Evolutionary conservation across 2,113 vertebrate species (phyloP), one percentile per base, ranked within the genome.

Genomic region (Ornithorhynchus anatinus): DNA sequence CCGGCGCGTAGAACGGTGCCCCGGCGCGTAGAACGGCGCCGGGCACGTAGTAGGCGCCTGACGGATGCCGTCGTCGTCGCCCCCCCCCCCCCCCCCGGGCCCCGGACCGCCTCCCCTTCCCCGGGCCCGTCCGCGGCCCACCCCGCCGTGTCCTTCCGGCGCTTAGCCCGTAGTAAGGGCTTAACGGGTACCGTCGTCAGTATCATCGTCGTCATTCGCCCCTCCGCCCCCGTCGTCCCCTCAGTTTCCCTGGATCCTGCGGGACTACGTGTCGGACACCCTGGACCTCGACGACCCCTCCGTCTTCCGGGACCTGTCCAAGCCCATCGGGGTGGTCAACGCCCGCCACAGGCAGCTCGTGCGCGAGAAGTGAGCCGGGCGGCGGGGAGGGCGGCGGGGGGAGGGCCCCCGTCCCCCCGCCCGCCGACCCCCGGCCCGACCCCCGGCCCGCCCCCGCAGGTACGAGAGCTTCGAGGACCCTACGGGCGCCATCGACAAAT

Each of bases 401-500:
- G 17, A 2, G 27, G n/a, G n/a, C n/a, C n/a, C n/a, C n/a, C n/a
- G n/a, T n/a, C n/a, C n/a, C 23, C 25, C 63, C 23, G 31, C 52
- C 39, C 14, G 31, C 79, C n/a, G 5, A 0, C 3, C 5, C 3
- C 8, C 10, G 1, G 4, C 20, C 32, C 4, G 7, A 5, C 53
- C 25, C 31, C 20, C 27, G 20, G 23, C 5, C 2, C 14, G 20
- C 16, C 8, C 23, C 47, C 32, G 6, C 63, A 99, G 98, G 82
- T 99, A 96, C 0, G 98, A 99, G 91, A 99, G 97, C 88, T 99
- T 99, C 3, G 97, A 99, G 84, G 98, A 99, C 83, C 90, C 98
- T 4, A 94, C 96, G 0, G 97, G 97, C 84, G 96, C 94, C 0
- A 96, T 96, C 1, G 95, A 99, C 86, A 99, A 96, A 90, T 99